phyloP scores from a whole-genome alignment of 2,888 invertebrate genomes.

The Epistrophe eligans region DNA sequence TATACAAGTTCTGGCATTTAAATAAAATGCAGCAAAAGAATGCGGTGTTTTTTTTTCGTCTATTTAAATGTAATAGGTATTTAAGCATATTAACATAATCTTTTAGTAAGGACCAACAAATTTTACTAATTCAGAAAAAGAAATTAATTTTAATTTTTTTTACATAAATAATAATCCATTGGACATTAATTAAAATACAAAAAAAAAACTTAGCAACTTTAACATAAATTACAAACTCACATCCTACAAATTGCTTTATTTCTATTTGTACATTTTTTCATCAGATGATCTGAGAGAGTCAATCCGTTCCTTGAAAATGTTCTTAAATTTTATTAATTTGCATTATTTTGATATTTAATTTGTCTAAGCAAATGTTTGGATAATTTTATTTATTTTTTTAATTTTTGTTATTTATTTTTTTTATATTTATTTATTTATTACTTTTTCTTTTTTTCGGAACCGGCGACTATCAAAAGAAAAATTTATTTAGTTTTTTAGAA shows the following conservation, averaged over 20 bases:
- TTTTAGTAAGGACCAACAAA: not conserved
- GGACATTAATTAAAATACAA: not conserved
- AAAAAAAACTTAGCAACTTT: not conserved
- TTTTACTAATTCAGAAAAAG: not conserved
- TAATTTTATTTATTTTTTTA: conserved; percentile 16
- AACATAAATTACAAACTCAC: conserved; percentile 41
- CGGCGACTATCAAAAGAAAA: conserved; percentile 79
- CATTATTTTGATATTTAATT: conserved; percentile 62
- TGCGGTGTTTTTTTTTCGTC: not conserved
- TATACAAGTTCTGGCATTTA: not conserved
- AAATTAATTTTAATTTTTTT: not conserved
- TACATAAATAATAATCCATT: not conserved
- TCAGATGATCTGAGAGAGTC: conserved; percentile 88
- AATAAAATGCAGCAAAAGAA: not conserved
- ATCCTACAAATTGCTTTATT: conserved; percentile 64
- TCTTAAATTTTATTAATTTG: conserved; percentile 38
- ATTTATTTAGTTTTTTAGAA: conserved; percentile 78
- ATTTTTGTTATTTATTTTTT: conserved; percentile 45
- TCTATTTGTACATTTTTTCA: conserved; percentile 88
- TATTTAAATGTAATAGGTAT: not conserved
- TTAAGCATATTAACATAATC: not conserved
- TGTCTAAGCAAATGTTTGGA: conserved; percentile 63
- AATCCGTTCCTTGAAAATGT: conserved; percentile 69
- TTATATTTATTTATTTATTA: conserved; percentile 39
- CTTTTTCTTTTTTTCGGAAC: conserved; percentile 69